Evolutionary conservation across 1,140 invertebrate genomes (phyloP).

Genomic region (Hypsibius dujardini): DNA sequence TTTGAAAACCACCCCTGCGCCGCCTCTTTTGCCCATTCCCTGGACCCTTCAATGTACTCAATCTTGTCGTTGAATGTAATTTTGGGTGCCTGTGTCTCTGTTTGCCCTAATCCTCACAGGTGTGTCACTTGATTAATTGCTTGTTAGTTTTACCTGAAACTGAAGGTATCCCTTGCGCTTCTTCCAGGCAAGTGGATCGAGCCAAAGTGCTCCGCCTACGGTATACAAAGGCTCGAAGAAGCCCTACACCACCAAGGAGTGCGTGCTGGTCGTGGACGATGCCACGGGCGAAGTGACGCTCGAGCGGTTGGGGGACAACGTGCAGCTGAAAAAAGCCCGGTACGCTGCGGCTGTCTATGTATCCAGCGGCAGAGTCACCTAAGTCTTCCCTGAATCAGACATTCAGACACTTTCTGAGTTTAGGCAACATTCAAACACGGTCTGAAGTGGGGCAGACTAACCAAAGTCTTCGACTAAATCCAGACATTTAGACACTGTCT

Average conservation of each 20-base stretch:
- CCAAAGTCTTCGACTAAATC: too few relatives aligned
- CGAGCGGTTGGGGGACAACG: constrained; percentile 70
- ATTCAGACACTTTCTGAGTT: too few relatives aligned
- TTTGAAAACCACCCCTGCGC: too few relatives aligned
- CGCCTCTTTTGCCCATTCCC: too few relatives aligned
- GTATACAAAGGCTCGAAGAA: constrained; percentile 81
- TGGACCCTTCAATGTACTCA: not conserved
- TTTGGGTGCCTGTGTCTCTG: not conserved
- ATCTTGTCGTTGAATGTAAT: not conserved
- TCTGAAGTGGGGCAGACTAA: too few relatives aligned
- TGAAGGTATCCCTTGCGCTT: not conserved
- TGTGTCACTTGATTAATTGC: not conserved
- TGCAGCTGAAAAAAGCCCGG: constrained; percentile 86
- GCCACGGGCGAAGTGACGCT: constrained; percentile 74
- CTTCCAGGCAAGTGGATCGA: constrained; percentile 52
- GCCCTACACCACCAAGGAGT: constrained; percentile 67
- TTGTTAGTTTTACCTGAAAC: not conserved
- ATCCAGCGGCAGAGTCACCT: too few relatives aligned
- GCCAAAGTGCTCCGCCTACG: constrained; percentile 49
- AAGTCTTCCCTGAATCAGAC: too few relatives aligned
- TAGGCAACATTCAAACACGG: too few relatives aligned
- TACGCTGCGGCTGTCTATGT: constrained; percentile 28
- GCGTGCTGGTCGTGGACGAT: constrained; percentile 79
- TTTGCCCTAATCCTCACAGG: not conserved
- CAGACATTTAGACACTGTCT: too few relatives aligned